These are phyloP conservation scores for Chaetodon trifascialis DNA, from an alignment of 2,113 vertebrate species.

Conservation along the genomic window DNA sequence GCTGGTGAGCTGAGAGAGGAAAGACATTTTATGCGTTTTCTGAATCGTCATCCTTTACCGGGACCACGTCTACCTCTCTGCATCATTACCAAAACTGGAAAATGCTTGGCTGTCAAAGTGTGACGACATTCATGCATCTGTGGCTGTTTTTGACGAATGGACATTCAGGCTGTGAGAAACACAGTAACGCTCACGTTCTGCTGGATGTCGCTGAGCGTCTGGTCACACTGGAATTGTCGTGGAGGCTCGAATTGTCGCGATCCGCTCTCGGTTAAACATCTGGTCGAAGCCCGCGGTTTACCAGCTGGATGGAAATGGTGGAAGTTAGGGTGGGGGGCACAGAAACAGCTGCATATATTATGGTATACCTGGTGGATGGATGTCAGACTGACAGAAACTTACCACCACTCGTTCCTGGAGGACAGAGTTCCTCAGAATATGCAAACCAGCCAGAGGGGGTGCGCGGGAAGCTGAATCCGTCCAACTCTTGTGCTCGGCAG, in stretches of 20 bases:
- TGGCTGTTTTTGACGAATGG: too few relatives aligned
- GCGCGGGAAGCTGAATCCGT: background rate
- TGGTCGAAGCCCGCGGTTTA: slow-evolving; percentile 28
- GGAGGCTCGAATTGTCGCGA: background rate
- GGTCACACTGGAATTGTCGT: slow-evolving; percentile 15
- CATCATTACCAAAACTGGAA: background rate
- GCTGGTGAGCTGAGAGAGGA: slow-evolving; percentile 29
- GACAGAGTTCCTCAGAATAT: slow-evolving; percentile 41
- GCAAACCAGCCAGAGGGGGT: slow-evolving; percentile 47
- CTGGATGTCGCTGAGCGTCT: slow-evolving; percentile 50
- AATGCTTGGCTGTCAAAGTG: too few relatives aligned
- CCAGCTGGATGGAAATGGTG: slow-evolving; percentile 30
- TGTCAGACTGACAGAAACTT: background rate
- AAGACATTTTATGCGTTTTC: background rate
- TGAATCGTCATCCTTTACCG: too few relatives aligned
- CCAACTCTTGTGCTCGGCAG: background rate
- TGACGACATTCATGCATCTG: too few relatives aligned
- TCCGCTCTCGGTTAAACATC: slow-evolving; percentile 1
- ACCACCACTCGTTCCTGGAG: background rate
- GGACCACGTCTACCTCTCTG: background rate
- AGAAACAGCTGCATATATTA: background rate
- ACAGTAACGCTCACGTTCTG: slow-evolving; percentile 38
- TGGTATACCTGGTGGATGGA: background rate
- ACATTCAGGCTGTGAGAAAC: too few relatives aligned
- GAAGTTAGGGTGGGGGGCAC: background rate